phyloP scores from a whole-genome alignment of 2,797 vertebrate genomes.

The Emydoidea blandingii region DNA sequence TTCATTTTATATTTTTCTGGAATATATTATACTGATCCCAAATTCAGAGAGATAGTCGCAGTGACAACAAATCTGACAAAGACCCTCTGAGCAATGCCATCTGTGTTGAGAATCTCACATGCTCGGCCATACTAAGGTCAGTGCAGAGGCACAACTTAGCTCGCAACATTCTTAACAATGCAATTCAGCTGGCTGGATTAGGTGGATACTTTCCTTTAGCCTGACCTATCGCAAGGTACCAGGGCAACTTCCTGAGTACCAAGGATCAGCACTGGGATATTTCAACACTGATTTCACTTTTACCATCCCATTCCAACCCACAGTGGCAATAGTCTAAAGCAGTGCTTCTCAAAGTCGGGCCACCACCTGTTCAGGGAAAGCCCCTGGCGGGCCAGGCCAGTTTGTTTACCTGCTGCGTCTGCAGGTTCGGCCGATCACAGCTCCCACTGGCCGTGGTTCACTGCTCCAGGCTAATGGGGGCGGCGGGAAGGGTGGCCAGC shows the following conservation, averaged over 20 bases:
- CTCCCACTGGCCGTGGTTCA: too few species aligned
- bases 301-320: not conserved
- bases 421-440: too few species aligned
- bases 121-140: slow-evolving; percentile 53
- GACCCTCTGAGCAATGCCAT: slow-evolving; percentile 50
- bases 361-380: too few species aligned
- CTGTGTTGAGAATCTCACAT: slow-evolving; percentile 48
- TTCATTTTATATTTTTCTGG: slow-evolving; percentile 2
- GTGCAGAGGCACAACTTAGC: slow-evolving; percentile 33
- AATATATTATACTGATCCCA: slow-evolving; percentile 1
- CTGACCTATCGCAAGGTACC: not conserved
- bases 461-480: too few species aligned
- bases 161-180: not conserved
- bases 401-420: too few species aligned
- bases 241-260: not conserved
- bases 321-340: not conserved
- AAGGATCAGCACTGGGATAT: not conserved
- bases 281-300: not conserved
- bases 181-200: slow-evolving; percentile 10
- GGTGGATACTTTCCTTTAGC: slow-evolving; percentile 14
- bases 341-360: not conserved
- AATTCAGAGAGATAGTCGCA: slow-evolving; percentile 41
- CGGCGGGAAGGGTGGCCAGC: too few species aligned
- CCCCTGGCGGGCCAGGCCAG: too few species aligned
- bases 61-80: slow-evolving; percentile 46